A percentile compares a stretch with the other conserved stretches of the same genome.
Conservation (phyloP, 2,113 vertebrate genomes). For the Pygoscelis adeliae region DNA sequence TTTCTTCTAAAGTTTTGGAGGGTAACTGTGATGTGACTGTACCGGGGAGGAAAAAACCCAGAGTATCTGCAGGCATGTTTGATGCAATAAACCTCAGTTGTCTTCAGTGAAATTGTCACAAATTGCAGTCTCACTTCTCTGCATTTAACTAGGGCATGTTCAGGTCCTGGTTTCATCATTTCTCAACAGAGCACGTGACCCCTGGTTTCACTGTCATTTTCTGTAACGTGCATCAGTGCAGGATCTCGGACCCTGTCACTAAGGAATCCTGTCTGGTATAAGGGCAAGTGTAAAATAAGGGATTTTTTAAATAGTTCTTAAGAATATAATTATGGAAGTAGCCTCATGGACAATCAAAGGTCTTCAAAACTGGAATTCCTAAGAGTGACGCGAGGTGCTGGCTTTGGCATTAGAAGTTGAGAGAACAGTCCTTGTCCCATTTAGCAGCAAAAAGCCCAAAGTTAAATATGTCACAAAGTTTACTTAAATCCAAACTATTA, state of each 20-base stretch:
- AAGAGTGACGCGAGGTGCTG: neutral
- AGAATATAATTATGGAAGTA: neutral
- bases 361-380: neutral
- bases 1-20: neutral
- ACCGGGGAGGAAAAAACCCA: neutral
- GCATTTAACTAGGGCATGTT: neutral
- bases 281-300: neutral
- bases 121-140: neutral
- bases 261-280: neutral
- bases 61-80: neutral
- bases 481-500: neutral
- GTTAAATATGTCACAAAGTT: slow-evolving; percentile 21
- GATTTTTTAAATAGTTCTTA: neutral
- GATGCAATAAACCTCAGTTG: neutral
- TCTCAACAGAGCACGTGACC: rapidly evolving
- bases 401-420: neutral
- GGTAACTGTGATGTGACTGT: neutral
- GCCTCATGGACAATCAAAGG: neutral
- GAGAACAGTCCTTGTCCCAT: neutral
- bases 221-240: neutral
- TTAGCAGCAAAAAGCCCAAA: neutral
- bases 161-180: neutral
- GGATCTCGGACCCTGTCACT: neutral
- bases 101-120: neutral
- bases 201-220: neutral